Base-by-base conservation (phyloP, 2,113 vertebrate genomes). In the Heliornis fulica region DNA sequence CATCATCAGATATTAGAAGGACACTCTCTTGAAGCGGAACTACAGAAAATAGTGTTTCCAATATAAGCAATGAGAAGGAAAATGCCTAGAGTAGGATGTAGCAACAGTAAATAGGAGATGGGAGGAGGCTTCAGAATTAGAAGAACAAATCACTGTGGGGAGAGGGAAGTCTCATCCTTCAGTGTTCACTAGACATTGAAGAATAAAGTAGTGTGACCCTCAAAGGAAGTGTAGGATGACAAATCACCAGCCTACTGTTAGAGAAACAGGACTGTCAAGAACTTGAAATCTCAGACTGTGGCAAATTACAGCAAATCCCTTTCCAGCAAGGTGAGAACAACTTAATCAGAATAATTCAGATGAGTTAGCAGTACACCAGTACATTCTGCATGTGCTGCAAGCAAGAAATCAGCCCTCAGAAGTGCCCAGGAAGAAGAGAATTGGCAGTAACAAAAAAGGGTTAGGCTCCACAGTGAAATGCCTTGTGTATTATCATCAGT, bases 241-340 rank as follows among this genome's bases (percentile, higher is more conserved):
- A 75, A 51, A 83, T 70, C 60, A 96, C 32, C 34, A 74, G 71
- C 66, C 89, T 77, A 51, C 38, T 51, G n/a, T 45, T 4, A 61
- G 26, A 51, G 46, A 80, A 82, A 50, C 26, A 75, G 90, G 85
- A 36, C 15, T 15, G 40, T 56, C 34, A 78, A 72, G 56, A 32
- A 17, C 66, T 34, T 71, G 48, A 78, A 53, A 82, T 75, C 40
- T 74, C 68, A 64, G 65, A 57, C 28, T 45, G 57, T 60, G 54
- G 48, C 56, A 64, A 22, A n/a, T 60, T 41, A 61, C 4, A 76
- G 43, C 10, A 87, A 90, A 61, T 69, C 17, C 9, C 68, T 88
- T 94, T 82, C 68, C 77, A 76, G 60, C 61, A 84, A 96, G 88
- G 48, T 92, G 61, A 90, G 89, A 63, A 87, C 53, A 66, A 71